Percentiles rank a stretch among this genome's conserved stretches.
Evolutionary conservation across 2,797 vertebrate genomes (phyloP).

Genomic region (Thamnophis elegans): DNA sequence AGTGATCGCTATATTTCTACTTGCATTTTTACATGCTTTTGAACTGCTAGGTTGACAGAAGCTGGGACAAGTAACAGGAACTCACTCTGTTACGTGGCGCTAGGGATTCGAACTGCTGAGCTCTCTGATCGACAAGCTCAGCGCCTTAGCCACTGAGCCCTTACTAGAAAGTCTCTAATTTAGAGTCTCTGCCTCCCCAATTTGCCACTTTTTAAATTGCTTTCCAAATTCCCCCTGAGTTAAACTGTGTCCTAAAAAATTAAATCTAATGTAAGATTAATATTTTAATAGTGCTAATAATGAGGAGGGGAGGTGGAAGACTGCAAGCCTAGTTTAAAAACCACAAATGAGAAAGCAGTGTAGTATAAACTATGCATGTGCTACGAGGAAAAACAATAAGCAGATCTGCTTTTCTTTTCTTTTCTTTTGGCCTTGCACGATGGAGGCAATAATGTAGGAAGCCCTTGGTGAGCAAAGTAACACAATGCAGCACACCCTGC

Average conservation of each 20-base stretch:
- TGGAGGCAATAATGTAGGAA: conserved; percentile 53
- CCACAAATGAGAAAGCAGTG: conserved; percentile 67
- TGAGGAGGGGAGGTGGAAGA: conserved; percentile 42
- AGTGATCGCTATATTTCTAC: no score
- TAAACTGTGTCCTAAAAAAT: conserved; percentile 1
- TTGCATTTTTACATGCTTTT: no score
- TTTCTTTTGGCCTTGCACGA: conserved; percentile 35
- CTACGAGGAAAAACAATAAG: conserved; percentile 58
- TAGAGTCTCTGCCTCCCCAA: conserved; percentile 37
- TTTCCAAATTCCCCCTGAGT: conserved; percentile 40
- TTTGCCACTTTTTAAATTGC: conserved; percentile 51
- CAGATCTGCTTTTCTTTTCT: conserved; percentile 11
- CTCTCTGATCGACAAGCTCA: no score
- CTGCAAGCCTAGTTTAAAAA: conserved; percentile 61
- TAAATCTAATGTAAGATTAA: conserved; percentile 69
- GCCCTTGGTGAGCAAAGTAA: conserved; percentile 55
- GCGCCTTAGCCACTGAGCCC: no score
- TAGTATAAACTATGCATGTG: conserved; percentile 62
- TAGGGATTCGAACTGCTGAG: no score
- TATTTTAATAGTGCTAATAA: conserved; percentile 73
- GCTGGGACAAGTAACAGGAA: no score
- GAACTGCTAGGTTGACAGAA: no score
- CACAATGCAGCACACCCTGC: conserved; percentile 56
- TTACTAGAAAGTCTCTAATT: conserved; percentile 30
- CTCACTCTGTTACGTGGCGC: no score